Evolutionary conservation across 2,888 invertebrate species (phyloP), one percentile per base, ranked within the genome.

Genomic region (Taenaris catops): DNA sequence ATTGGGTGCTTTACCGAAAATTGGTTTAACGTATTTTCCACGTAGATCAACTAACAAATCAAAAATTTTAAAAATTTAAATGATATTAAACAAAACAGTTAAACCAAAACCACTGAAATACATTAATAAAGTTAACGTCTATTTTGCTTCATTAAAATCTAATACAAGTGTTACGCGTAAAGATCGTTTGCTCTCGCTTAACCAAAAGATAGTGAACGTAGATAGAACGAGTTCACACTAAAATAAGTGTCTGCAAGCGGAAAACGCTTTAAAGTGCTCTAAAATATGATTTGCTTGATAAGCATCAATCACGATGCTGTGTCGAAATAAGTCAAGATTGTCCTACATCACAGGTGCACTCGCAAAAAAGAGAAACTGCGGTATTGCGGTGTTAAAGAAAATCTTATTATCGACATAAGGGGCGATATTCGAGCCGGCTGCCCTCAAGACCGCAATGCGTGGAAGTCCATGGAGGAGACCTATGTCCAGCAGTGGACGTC

Each of bases 321-420:
- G 68, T 73, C 63, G 66, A 68, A 73, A 75, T 72, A 68, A 72
- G 63, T 58, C 65, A 65, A 68, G 71, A 74, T 66, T 76, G 78
- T 54, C 67, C 75, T 64, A 76, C 74, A 76, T 81, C 59, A 60
- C 80, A 78, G 79, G 76, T 80, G 72, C 59, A 69, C 56, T 65
- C 57, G 71, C 72, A 78, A 81, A 84, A 84, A 84, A 84, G 83
- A 84, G 84, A 84, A 84, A 84, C 67, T 68, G 61, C 60, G 53
- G 55, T 58, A 50, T 64, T 68, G 67, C 71, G 62, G 70, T 55
- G 69, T 60, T 67, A 75, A 81, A 75, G 76, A 83, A 83, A 83
- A 81, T 76, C 72, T 75, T 81, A 81, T 75, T 75, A 79, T 78
- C 75, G 73, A 70, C 72, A 59, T 72, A 76, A 78, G 80, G 83